Conservation (phyloP, 2,888 invertebrate species). For the Sarcophaga caerulescens region DNA sequence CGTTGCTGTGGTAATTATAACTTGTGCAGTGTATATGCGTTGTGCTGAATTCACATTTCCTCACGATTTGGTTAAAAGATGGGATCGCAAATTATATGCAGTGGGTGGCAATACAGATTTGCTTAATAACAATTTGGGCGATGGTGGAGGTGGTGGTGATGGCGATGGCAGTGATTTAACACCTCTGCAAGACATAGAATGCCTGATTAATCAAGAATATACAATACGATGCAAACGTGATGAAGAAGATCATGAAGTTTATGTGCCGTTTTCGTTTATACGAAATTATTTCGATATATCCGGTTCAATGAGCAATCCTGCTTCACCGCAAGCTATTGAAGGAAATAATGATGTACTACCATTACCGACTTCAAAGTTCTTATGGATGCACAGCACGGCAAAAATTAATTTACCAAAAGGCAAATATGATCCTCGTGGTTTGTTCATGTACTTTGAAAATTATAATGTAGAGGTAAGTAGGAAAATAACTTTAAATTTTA, state of each 20-base stretch:
- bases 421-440: conserved; percentile 93
- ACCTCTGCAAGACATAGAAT: conserved; percentile 86
- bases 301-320: conserved; percentile 85
- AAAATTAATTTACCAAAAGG: conserved; percentile 94
- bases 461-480: conserved; percentile 93
- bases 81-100: conserved; percentile 74
- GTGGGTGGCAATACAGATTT: conserved; percentile 65
- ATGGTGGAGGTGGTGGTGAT: conserved; percentile 31
- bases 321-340: conserved; percentile 54
- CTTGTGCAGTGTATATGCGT: conserved; percentile 88
- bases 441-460: conserved; percentile 98
- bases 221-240: conserved; percentile 90
- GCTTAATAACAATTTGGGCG: conserved; percentile 60
- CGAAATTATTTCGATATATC: conserved; percentile 97
- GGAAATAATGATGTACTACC: conserved; percentile 67
- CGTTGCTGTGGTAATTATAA: conserved; percentile 84
- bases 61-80: conserved; percentile 75
- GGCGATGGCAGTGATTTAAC: conserved; percentile 39
- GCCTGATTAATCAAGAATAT: conserved; percentile 94
- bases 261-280: conserved; percentile 94
- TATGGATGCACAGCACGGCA: conserved; percentile 97
- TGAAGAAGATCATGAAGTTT: conserved; percentile 88
- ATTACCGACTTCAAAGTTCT: conserved; percentile 87
- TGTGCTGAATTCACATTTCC: conserved; percentile 84
- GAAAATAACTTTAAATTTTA: not conserved